Percentiles rank a stretch among this genome's conserved stretches.
Conservation (phyloP, 1,140 invertebrate genomes). For the Parapsyche elsis region DNA sequence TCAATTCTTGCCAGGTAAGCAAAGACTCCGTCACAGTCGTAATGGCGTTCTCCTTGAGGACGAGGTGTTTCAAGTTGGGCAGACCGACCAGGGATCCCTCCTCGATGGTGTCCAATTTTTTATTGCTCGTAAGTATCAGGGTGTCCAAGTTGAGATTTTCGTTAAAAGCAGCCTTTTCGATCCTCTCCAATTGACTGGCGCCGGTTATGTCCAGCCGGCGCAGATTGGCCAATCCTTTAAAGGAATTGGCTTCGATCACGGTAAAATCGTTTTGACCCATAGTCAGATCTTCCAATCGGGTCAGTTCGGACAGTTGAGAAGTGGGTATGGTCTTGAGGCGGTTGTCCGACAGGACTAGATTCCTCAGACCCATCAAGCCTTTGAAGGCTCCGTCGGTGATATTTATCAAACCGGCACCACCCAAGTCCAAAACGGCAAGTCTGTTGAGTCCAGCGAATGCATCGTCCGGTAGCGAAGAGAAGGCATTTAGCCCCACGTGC, state of each 20-base stretch:
- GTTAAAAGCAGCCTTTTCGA: slow-evolving; percentile 81
- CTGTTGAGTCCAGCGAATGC: slow-evolving; percentile 80
- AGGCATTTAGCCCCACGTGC: slow-evolving; percentile 85
- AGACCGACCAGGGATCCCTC: slow-evolving; percentile 80
- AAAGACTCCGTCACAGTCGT: slow-evolving; percentile 78
- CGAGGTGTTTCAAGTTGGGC: slow-evolving; percentile 79
- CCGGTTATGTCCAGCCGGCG: slow-evolving; percentile 81
- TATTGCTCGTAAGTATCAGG: slow-evolving; percentile 80
- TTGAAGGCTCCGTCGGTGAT: slow-evolving; percentile 80
- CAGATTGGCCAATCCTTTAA: slow-evolving; percentile 80
- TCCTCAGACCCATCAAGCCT: slow-evolving; percentile 78
- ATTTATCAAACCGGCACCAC: slow-evolving; percentile 80
- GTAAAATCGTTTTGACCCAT: slow-evolving; percentile 86
- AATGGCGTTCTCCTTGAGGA: slow-evolving; percentile 83
- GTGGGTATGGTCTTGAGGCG: slow-evolving; percentile 80
- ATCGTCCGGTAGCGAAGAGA: slow-evolving; percentile 77
- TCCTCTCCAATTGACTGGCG: slow-evolving; percentile 74
- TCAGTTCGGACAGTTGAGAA: slow-evolving; percentile 75
- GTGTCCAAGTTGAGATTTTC: slow-evolving; percentile 85
- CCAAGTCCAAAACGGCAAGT: slow-evolving; percentile 81
- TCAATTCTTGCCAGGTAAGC: slow-evolving; percentile 82
- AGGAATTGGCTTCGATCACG: slow-evolving; percentile 75
- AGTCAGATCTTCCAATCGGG: slow-evolving; percentile 80
- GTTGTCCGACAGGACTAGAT: slow-evolving; percentile 83
- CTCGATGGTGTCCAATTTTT: slow-evolving; percentile 76